These are phyloP conservation scores for Theretra japonica DNA, from an alignment of 2,888 invertebrate species.

Conservation along the genomic window DNA sequence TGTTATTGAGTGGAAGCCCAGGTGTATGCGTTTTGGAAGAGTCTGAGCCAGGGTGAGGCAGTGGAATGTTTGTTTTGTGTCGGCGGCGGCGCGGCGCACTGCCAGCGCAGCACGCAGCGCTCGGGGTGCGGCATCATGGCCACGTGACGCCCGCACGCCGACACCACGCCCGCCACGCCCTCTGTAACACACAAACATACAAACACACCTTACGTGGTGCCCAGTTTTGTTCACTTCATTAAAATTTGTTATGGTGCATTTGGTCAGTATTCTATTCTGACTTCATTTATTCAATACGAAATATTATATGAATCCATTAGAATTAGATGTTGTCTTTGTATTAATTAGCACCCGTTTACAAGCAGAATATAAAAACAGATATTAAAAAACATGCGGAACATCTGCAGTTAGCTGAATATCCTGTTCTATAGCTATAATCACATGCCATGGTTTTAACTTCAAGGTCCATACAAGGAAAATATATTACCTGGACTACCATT, in stretches of 20 bases:
- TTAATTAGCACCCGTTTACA: too few relatives aligned
- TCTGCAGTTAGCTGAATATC: too few relatives aligned
- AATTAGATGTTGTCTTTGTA: neutral
- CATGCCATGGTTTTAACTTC: neutral
- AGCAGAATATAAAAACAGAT: too few relatives aligned
- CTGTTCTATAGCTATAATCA: too few relatives aligned
- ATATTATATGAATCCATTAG: neutral
- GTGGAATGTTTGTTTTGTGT: conserved; percentile 65
- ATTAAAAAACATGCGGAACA: too few relatives aligned
- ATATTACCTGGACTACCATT: conserved; percentile 92
- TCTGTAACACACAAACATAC: conserved; percentile 66
- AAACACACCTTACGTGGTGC: too few relatives aligned
- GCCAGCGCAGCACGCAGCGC: conserved; percentile 94
- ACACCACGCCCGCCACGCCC: conserved; percentile 96
- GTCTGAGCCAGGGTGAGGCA: conserved; percentile 94
- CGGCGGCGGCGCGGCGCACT: conserved; percentile 89
- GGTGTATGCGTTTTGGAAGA: conserved; percentile 94
- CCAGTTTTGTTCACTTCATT: too few relatives aligned
- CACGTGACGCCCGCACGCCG: conserved; percentile 95
- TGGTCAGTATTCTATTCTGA: too few relatives aligned
- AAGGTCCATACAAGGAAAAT: too few relatives aligned
- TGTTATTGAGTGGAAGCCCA: conserved; percentile 84
- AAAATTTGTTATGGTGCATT: too few relatives aligned
- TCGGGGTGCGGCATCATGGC: conserved; percentile 99
- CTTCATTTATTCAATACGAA: too few relatives aligned